Base-by-base conservation (phyloP, 1,140 invertebrate genomes). In the Sweltsa coloradensis region DNA sequence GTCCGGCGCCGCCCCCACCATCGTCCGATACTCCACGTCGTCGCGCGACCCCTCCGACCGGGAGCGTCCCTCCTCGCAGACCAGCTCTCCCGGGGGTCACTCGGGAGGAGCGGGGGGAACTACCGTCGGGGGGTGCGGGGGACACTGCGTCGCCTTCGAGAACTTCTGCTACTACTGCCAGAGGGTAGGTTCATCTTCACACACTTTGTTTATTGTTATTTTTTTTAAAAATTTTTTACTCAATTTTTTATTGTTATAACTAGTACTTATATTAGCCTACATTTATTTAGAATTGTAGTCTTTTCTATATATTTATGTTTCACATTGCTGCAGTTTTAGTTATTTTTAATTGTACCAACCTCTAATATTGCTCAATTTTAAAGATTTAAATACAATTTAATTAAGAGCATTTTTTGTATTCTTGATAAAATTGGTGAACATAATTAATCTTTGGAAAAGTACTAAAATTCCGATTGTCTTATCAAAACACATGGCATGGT, bases 81-180 rank as follows among this genome's bases (percentile, higher is more conserved):
- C 45, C 34, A 19, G 21, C 31, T 47, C 45, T 6, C 45, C 45
- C 3, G 26, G 41, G n/a, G 19, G 24, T n/a, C n/a, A n/a, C n/a
- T n/a, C 23, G 26, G 45, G 45, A 21, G 36, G 36, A 24, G 45
- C 36, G 23, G 49, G 52, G 5, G 54, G 62, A 62, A 47, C 39
- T 3, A 69, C 70, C 25, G 70, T 75, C 39, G 70, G 74, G 50
- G 73, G 74, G 21, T 78, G 75, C 58, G 75, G 75, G 14, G 75
- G 75, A 1, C 73, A 75, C 57, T 78, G 75, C 49, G 72, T 73
- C 49, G 73, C 72, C 49, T 76, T 75, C 67, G 74, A 78, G 67
- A 76, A 75, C 67, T 70, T 76, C 51, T 78, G 74, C 62, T 76
- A 76, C 62, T 77, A 76, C 59, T 73, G 76, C 54, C 63, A 77